phyloP scores from a whole-genome alignment of 1,140 invertebrate species.

The Drosophila pachea region DNA sequence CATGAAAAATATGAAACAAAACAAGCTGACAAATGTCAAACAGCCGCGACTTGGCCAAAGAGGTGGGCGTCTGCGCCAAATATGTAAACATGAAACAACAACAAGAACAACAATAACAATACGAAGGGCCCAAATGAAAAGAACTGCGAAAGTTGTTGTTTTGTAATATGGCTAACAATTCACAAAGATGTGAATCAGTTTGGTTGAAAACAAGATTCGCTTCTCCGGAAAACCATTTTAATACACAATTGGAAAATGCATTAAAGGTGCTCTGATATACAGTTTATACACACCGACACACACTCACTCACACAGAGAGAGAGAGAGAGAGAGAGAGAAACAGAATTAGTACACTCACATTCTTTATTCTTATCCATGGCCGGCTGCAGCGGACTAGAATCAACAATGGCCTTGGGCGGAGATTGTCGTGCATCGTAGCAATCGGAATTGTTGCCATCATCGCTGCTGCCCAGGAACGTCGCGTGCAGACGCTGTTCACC shows the following conservation, averaged over 20 bases:
- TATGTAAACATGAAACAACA: conserved; percentile 52
- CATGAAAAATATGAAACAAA: conserved; percentile 15
- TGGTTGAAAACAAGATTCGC: too few species aligned
- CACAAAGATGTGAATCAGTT: too few species aligned
- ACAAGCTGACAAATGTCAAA: conserved; percentile 69
- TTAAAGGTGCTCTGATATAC: too few species aligned
- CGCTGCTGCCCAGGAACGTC: conserved; percentile 74
- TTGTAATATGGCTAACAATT: too few species aligned
- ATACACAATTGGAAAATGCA: too few species aligned
- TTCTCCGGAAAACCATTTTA: too few species aligned
- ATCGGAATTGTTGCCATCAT: conserved; percentile 78
- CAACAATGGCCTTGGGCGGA: conserved; percentile 93
- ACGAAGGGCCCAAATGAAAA: conserved; percentile 1
- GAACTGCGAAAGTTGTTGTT: not conserved
- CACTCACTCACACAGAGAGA: too few species aligned
- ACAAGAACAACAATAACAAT: conserved; percentile 7
- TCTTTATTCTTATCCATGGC: conserved; percentile 98
- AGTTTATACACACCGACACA: too few species aligned
- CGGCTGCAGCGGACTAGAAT: conserved; percentile 94
- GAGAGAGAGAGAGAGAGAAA: too few species aligned
- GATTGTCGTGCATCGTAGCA: conserved; percentile 81
- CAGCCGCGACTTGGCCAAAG: conserved; percentile 49
- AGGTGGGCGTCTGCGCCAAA: conserved; percentile 49
- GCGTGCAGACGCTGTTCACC: conserved; percentile 75
- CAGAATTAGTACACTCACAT: conserved; percentile 88